Base-by-base conservation (phyloP, 2,113 vertebrate genomes). In the Nothoprocta perdicaria region DNA sequence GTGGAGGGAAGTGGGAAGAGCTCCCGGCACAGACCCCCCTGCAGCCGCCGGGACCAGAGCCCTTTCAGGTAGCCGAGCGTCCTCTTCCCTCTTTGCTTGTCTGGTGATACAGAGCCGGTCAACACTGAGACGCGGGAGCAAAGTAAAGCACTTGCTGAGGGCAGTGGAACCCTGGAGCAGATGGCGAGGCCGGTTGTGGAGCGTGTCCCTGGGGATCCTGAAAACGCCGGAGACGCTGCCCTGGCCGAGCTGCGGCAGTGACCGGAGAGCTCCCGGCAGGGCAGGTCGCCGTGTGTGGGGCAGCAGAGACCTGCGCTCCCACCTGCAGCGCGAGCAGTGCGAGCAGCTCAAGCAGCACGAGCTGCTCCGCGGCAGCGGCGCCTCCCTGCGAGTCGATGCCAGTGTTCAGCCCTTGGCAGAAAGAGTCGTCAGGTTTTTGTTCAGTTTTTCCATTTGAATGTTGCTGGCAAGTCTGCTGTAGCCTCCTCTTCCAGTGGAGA, bases 381-480 rank as follows among this genome's bases (percentile, higher is more conserved):
- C 48, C 21, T 72, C 16, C 14, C 7, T 50, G 17, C 45, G 45
- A 27, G 67, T 43, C 26, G 41, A 14, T 12, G 40, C 50, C 24
- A 68, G 53, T 2, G 1, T 7, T 29, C 35, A 22, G 4, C 27
- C n/a, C 3, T n/a, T 27, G 5, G 31, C 23, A 9, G 38, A 41
- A 23, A 12, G 17, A 38, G 38, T 9, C 10, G 15, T 14, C 33
- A 23, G 0, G 0, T 15, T 29, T 52, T 45, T 35, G 10, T 18
- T 52, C 35, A 35, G 9, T 40, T 69, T 18, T 12, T 19, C 35
- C 43, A 16, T 52, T 21, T 13, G 17, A 1, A 1, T 8, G 3
- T 41, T 29, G 17, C 50, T 21, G 22, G 10, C 14, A 10, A 24
- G 12, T 31, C 61, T 27, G 53, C 43, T 31, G 8, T 18, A 41